Percentiles rank a stretch among this genome's conserved stretches.
phyloP scores from a whole-genome alignment of 2,888 invertebrate genomes.

The Erynnis tages region DNA sequence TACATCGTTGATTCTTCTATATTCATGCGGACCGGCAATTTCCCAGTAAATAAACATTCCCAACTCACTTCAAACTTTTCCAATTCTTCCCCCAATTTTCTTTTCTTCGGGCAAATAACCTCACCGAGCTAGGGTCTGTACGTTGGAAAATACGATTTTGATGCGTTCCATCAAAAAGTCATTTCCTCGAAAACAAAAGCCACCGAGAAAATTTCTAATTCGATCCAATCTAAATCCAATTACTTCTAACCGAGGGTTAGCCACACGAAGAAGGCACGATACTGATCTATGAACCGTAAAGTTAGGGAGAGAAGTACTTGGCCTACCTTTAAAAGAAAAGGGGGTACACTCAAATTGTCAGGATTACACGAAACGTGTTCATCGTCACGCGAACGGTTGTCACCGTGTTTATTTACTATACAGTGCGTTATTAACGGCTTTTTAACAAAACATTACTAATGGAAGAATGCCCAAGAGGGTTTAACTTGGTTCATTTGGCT shows the following conservation, averaged over 20 bases:
- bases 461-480: too few relatives aligned
- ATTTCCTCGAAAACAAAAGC: constrained; percentile 71
- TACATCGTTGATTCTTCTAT: too few relatives aligned
- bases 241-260: constrained; percentile 61
- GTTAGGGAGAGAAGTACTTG: constrained; percentile 28
- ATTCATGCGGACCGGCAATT: constrained; percentile 27
- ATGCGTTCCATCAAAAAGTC: constrained; percentile 73
- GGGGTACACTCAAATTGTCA: constrained; percentile 40
- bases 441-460: not conserved
- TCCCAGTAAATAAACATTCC: constrained; percentile 19
- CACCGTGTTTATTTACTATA: constrained; percentile 29
- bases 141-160: constrained; percentile 63
- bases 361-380: constrained; percentile 32
- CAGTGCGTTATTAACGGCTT: not conserved
- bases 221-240: constrained; percentile 77
- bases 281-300: constrained; percentile 36
- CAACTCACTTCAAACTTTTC: constrained; percentile 31
- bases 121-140: constrained; percentile 26
- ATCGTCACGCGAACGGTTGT: constrained; percentile 39
- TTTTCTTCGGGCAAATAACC: constrained; percentile 29
- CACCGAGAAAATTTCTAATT: constrained; percentile 69
- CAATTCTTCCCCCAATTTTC: constrained; percentile 30
- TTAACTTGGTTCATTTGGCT: too few relatives aligned
- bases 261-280: constrained; percentile 51
- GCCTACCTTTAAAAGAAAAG: not conserved